Evolutionary conservation across 2,797 vertebrate species (phyloP).

Genomic region (Oceanodroma leucorhoa): DNA sequence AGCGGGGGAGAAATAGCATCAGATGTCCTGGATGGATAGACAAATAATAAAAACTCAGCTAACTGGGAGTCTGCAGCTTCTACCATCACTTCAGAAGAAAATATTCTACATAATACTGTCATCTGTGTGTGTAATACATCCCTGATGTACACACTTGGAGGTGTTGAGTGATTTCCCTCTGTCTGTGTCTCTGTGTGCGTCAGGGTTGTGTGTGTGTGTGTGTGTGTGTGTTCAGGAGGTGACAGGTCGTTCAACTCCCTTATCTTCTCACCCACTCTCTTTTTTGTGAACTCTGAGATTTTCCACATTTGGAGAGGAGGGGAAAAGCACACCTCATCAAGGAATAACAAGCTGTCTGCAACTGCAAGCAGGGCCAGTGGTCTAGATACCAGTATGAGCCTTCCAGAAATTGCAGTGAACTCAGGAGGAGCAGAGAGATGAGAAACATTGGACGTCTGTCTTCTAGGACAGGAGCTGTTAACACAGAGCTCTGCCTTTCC

Average conservation of each 20-base stretch:
- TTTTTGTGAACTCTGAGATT: slow-evolving; percentile 28
- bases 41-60: neutral
- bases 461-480: neutral
- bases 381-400: neutral
- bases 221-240: slow-evolving; percentile 27
- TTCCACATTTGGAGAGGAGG: slow-evolving; percentile 51
- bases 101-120: slow-evolving; percentile 25
- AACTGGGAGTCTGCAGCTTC: neutral
- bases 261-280: slow-evolving; percentile 63
- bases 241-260: slow-evolving; percentile 31
- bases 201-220: neutral
- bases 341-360: slow-evolving; percentile 36
- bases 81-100: slow-evolving; percentile 23
- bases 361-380: neutral
- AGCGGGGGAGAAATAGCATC: neutral
- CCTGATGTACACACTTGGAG: slow-evolving; percentile 11
- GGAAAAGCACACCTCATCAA: neutral
- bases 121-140: slow-evolving; percentile 18
- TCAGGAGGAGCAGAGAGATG: neutral
- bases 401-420: slow-evolving; percentile 15
- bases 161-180: slow-evolving; percentile 35
- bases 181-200: neutral
- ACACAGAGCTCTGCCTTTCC: neutral
- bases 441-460: neutral
- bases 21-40: neutral